phyloP scores from a whole-genome alignment of 2,113 vertebrate species.

The Pygathrix nemaeus region DNA sequence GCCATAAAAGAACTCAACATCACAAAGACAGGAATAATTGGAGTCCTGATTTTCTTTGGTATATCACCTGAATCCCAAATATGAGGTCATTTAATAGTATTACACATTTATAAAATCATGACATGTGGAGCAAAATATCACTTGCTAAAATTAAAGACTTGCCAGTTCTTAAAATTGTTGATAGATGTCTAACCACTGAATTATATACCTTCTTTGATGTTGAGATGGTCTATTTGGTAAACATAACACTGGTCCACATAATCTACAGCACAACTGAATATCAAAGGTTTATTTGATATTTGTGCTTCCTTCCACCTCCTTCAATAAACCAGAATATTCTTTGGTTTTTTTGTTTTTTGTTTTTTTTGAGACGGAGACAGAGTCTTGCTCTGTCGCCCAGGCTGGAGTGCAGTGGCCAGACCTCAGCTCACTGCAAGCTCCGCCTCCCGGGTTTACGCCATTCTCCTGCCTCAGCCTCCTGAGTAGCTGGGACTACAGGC shows the following conservation, averaged over 20 bases:
- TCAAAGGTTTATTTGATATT: neutral
- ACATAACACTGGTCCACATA: neutral
- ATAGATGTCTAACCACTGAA: neutral
- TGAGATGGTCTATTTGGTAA: neutral
- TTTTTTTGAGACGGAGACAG: accelerated
- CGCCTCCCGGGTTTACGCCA: too few species aligned
- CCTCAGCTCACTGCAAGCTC: too few species aligned
- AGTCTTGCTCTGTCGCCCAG: too few species aligned
- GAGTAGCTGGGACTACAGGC: too few species aligned
- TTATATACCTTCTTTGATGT: neutral
- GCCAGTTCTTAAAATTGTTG: neutral
- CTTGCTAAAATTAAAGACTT: neutral
- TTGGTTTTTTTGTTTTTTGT: neutral
- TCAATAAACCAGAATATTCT: neutral
- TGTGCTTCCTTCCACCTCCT: neutral
- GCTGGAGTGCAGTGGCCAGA: too few species aligned
- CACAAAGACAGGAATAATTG: neutral
- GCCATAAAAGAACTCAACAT: neutral
- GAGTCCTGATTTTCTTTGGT: neutral
- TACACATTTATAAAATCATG: neutral
- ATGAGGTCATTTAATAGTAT: neutral
- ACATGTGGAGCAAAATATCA: neutral
- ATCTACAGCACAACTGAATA: neutral
- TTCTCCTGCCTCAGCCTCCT: too few species aligned
- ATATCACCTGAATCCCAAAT: neutral